phyloP scores from a whole-genome alignment of 2,888 invertebrate species.

The Odontocolon sp. region DNA sequence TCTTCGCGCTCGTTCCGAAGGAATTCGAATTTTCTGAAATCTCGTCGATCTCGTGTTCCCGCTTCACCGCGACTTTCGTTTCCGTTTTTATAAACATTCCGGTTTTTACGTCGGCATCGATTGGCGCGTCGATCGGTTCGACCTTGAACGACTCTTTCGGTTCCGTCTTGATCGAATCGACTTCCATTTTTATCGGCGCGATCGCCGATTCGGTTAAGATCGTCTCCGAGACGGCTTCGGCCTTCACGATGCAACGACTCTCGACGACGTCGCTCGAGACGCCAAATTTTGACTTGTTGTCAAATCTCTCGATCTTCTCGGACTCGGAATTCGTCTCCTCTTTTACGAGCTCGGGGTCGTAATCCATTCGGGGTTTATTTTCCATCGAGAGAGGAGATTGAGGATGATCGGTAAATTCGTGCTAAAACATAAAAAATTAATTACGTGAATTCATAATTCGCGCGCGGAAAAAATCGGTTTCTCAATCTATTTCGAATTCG shows the following conservation, averaged over 20 bases:
- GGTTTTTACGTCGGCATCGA: slow-evolving; percentile 18
- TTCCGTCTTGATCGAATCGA: slow-evolving; percentile 40
- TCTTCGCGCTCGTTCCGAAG: slow-evolving; percentile 48
- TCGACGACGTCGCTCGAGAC: slow-evolving; percentile 34
- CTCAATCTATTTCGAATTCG: no score
- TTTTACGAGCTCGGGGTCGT: slow-evolving; percentile 66
- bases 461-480: no score
- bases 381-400: slow-evolving; percentile 71
- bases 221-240: slow-evolving; percentile 60
- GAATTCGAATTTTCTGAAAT: slow-evolving; percentile 43
- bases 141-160: slow-evolving; percentile 30
- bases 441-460: no score
- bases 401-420: slow-evolving; percentile 72
- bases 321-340: slow-evolving; percentile 66
- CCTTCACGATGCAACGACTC: no score
- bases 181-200: slow-evolving; percentile 55
- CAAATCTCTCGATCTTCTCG: slow-evolving; percentile 50
- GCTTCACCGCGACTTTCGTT: slow-evolving; percentile 41
- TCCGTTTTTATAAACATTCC: slow-evolving; percentile 29
- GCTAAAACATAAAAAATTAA: slow-evolving; percentile 67
- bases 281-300: slow-evolving; percentile 37
- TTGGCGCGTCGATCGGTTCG: slow-evolving; percentile 38
- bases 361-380: slow-evolving; percentile 64
- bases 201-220: slow-evolving; percentile 49
- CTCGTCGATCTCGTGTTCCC: slow-evolving; percentile 51